Evolutionary conservation across 1,140 invertebrate genomes (phyloP).

Genomic region (Neodiprion pinetum): DNA sequence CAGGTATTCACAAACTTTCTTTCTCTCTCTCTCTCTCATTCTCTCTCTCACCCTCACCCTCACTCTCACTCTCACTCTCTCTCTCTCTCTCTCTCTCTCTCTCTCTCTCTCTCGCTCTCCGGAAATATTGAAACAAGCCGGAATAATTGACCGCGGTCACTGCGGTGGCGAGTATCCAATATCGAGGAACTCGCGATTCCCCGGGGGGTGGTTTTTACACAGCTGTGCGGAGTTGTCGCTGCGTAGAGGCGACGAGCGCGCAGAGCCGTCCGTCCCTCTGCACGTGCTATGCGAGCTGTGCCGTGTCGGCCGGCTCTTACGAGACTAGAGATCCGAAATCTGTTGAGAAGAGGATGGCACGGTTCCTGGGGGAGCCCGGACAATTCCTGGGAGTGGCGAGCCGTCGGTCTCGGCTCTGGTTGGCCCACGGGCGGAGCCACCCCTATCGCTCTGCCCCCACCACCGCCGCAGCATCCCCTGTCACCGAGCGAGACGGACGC

Average conservation of each 20-base stretch:
- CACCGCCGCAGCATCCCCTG: constrained; percentile 45
- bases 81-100: not conserved
- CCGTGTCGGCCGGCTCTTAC: constrained; percentile 59
- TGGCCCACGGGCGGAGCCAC: constrained; percentile 61
- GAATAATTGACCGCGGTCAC: not conserved
- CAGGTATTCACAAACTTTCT: not conserved
- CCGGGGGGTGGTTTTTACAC: constrained; percentile 11
- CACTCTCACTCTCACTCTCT: too few species aligned
- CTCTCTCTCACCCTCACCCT: too few species aligned
- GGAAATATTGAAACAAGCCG: too few species aligned
- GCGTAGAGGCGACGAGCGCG: not conserved
- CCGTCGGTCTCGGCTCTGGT: constrained; percentile 54
- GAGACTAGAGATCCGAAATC: constrained; percentile 58
- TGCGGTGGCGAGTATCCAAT: not conserved
- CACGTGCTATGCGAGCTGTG: constrained; percentile 34
- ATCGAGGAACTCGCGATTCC: not conserved
- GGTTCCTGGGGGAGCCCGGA: constrained; percentile 54
- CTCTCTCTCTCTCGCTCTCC: too few species aligned
- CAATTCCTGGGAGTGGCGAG: constrained; percentile 58
- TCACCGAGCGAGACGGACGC: constrained; percentile 10
- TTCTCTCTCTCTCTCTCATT: too few species aligned
- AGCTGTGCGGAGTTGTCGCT: not conserved
- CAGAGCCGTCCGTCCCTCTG: not conserved
- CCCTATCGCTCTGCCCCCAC: constrained; percentile 51
- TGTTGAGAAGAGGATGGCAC: constrained; percentile 60